Evolutionary conservation across 2,888 invertebrate species (phyloP).

Genomic region (Trissolcus brochymenae): DNA sequence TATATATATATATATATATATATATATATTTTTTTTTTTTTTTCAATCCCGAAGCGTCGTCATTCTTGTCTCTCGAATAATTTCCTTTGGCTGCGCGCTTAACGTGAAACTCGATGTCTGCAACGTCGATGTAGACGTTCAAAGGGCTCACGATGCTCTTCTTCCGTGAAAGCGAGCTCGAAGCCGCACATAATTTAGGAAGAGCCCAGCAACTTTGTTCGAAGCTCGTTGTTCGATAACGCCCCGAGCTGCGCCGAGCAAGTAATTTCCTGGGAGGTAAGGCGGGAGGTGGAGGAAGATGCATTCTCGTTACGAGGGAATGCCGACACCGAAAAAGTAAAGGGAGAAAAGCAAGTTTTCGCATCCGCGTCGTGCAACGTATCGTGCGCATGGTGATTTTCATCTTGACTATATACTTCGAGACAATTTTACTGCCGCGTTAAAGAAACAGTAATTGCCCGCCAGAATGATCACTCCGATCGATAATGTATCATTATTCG

Average conservation of each 20-base stretch:
- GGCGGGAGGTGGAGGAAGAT: slow-evolving; percentile 54
- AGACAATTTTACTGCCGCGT: slow-evolving; percentile 55
- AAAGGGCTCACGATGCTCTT: slow-evolving; percentile 57
- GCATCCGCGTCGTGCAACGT: slow-evolving; percentile 41
- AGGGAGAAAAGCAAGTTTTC: slow-evolving; percentile 57
- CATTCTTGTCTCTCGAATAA: slow-evolving; percentile 57
- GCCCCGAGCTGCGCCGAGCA: slow-evolving; percentile 61
- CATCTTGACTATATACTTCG: slow-evolving; percentile 56
- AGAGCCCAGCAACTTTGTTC: slow-evolving; percentile 64
- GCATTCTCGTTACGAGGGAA: slow-evolving; percentile 57
- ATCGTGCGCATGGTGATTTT: slow-evolving; percentile 56
- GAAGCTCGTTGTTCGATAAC: slow-evolving; percentile 64
- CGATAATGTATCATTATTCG: slow-evolving; percentile 47
- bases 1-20: too few relatives aligned
- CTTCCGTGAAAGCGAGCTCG: slow-evolving; percentile 59
- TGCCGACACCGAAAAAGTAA: slow-evolving; percentile 57
- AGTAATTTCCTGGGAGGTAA: slow-evolving; percentile 62
- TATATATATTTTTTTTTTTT: too few relatives aligned
- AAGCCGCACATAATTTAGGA: slow-evolving; percentile 64
- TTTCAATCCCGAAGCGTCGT: slow-evolving; percentile 43
- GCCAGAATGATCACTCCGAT: slow-evolving; percentile 45
- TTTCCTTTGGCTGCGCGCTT: slow-evolving; percentile 55
- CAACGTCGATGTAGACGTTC: slow-evolving; percentile 58
- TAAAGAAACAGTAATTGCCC: slow-evolving; percentile 56
- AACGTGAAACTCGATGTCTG: slow-evolving; percentile 53